A percentile compares a stretch with the other conserved stretches of the same genome.
These are phyloP conservation scores for Notarius quadriscutis DNA, from an alignment of 2,113 vertebrate genomes.

Conservation along the genomic window DNA sequence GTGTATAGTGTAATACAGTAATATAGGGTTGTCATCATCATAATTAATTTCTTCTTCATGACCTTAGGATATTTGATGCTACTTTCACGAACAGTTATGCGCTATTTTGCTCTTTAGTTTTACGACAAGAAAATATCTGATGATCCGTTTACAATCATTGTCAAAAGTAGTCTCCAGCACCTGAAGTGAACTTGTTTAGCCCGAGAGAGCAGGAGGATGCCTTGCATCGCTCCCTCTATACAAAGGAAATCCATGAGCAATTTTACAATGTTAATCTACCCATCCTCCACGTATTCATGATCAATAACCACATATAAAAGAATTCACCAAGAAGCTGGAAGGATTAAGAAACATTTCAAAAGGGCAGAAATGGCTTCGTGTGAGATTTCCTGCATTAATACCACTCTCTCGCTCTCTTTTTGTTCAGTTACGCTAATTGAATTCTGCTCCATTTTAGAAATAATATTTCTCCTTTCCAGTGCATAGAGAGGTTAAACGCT, in stretches of 20 bases:
- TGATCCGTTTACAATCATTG: not conserved
- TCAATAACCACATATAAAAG: constrained; percentile 71
- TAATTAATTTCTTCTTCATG: not conserved
- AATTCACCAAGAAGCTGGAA: constrained; percentile 63
- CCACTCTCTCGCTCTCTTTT: constrained; percentile 50
- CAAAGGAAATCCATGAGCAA: constrained; percentile 62
- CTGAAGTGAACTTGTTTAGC: not conserved
- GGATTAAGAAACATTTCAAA: constrained; percentile 65
- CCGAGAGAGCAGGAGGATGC: constrained; percentile 28
- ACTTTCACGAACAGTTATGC: not conserved
- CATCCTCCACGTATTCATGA: constrained; percentile 69
- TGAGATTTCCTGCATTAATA: constrained; percentile 75
- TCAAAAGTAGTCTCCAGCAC: not conserved
- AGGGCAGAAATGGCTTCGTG: constrained; percentile 68
- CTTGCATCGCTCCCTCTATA: constrained; percentile 48
- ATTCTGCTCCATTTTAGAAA: constrained; percentile 68
- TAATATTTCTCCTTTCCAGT: constrained; percentile 78
- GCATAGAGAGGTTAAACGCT: constrained; percentile 75
- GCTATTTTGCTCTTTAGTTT: not conserved
- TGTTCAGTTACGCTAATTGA: constrained; percentile 74
- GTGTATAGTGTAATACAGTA: not conserved
- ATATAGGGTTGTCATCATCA: not conserved
- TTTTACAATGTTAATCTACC: constrained; percentile 61
- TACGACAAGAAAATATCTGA: not conserved
- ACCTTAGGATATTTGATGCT: not conserved